Evolutionary conservation across 2,113 vertebrate species (phyloP).

Genomic region (Salvelinus sp.): DNA sequence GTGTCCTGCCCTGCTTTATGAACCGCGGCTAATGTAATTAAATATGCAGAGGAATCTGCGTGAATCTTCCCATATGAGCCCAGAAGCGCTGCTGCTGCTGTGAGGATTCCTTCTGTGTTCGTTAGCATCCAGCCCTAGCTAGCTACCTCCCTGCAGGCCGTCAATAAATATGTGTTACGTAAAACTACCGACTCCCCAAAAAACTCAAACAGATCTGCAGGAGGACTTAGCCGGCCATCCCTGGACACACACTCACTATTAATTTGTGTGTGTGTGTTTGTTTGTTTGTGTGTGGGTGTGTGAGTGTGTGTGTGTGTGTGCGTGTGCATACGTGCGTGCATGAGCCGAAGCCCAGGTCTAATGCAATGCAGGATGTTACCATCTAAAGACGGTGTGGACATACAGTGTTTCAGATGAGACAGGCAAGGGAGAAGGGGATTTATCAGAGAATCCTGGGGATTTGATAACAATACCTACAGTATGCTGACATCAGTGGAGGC

Average conservation of each 20-base stretch:
- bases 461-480: slow-evolving; percentile 53
- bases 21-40: slow-evolving; percentile 49
- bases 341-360: slow-evolving; percentile 46
- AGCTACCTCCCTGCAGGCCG: background rate
- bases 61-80: slow-evolving; percentile 17
- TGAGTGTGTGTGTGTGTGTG: slow-evolving; percentile 10
- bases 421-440: slow-evolving; percentile 51
- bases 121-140: background rate
- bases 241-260: slow-evolving; percentile 52
- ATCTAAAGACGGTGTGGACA: slow-evolving; percentile 51
- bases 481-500: slow-evolving; percentile 28
- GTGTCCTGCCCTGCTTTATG: slow-evolving; percentile 11
- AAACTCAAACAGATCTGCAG: slow-evolving; percentile 49
- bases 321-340: background rate
- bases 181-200: slow-evolving; percentile 35
- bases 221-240: slow-evolving; percentile 14
- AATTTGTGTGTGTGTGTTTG: slow-evolving; percentile 37
- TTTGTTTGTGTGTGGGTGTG: slow-evolving; percentile 21
- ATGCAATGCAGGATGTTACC: slow-evolving; percentile 47
- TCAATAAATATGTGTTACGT: slow-evolving; percentile 34
- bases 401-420: slow-evolving; percentile 46
- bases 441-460: slow-evolving; percentile 48
- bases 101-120: slow-evolving; percentile 14
- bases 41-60: slow-evolving; percentile 40
- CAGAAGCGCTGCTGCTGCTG: background rate